Conservation (phyloP, 53 echinoderm and acorn worm genomes). For the Apostichopus leukothele region DNA sequence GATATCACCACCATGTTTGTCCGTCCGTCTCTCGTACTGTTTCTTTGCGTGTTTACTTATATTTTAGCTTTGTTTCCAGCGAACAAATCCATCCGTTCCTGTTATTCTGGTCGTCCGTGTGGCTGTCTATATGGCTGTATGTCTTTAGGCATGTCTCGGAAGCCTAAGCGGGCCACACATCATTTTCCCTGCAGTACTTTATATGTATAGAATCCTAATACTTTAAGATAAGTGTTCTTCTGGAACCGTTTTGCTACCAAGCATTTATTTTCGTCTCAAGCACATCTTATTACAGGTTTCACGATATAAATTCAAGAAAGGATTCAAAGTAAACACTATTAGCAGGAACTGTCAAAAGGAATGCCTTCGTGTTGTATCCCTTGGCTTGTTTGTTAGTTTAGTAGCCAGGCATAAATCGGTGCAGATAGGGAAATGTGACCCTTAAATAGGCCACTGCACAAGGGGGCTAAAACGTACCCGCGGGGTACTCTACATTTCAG, state of each 20-base stretch:
- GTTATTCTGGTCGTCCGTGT: not conserved
- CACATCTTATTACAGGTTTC: not conserved
- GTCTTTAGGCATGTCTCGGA: not conserved
- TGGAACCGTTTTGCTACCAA: too few relatives aligned
- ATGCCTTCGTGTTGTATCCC: conserved; percentile 1
- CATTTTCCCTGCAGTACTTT: too few relatives aligned
- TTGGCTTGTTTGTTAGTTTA: conserved; percentile 24
- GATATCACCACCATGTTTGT: too few relatives aligned
- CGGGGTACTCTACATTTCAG: conserved; percentile 19
- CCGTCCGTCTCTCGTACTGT: too few relatives aligned
- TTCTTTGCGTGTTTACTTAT: too few relatives aligned
- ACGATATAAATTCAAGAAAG: not conserved
- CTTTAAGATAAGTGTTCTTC: too few relatives aligned
- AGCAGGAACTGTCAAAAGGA: conserved; percentile 24
- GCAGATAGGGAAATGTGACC: conserved; percentile 28
- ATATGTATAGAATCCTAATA: too few relatives aligned
- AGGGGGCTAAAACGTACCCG: conserved; percentile 21
- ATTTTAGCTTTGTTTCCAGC: too few relatives aligned
- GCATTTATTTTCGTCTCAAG: too few relatives aligned
- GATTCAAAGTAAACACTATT: conserved; percentile 27
- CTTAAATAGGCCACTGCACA: conserved; percentile 36
- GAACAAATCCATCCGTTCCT: too few relatives aligned
- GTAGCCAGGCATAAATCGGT: not conserved
- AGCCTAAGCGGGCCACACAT: too few relatives aligned
- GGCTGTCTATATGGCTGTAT: not conserved